Percentiles rank a stretch among this genome's conserved stretches.
Conservation (phyloP, 2,113 vertebrate genomes). For the Anoura caudifer region DNA sequence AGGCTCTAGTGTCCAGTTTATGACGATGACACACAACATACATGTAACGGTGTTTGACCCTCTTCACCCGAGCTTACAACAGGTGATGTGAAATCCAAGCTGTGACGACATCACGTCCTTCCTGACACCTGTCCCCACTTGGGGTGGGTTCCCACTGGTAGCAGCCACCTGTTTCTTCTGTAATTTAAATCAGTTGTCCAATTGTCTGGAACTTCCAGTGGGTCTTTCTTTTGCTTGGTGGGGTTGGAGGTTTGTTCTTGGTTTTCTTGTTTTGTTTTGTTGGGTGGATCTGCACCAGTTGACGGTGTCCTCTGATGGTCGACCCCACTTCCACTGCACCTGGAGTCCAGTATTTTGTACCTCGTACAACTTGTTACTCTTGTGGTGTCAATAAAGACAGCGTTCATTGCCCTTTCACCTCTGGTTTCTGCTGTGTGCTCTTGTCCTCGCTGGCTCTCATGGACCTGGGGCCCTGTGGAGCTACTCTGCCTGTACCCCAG, state of each 20-base stretch:
- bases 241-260: constrained; percentile 71
- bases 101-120: constrained; percentile 72
- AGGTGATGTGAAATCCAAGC: background rate
- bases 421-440: constrained; percentile 37
- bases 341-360: constrained; percentile 86
- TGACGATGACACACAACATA: constrained; percentile 67
- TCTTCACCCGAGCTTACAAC: constrained; percentile 73
- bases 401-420: constrained; percentile 69
- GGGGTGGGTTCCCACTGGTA: constrained; percentile 72
- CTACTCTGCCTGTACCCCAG: rapidly evolving
- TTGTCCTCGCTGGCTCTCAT: rapidly evolving
- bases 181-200: constrained; percentile 67
- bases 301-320: constrained; percentile 79
- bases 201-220: constrained; percentile 59
- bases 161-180: constrained; percentile 72
- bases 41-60: constrained; percentile 60
- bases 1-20: constrained; percentile 71
- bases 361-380: constrained; percentile 86
- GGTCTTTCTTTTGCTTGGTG: constrained; percentile 77
- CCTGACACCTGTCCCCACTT: constrained; percentile 70
- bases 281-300: constrained; percentile 67
- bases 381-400: constrained; percentile 89
- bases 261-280: constrained; percentile 54
- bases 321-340: constrained; percentile 80
- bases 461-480: background rate